A percentile compares a stretch with the other conserved stretches of the same genome.
phyloP scores from a whole-genome alignment of 1,140 invertebrate genomes.

The Drosophila repletoides region DNA sequence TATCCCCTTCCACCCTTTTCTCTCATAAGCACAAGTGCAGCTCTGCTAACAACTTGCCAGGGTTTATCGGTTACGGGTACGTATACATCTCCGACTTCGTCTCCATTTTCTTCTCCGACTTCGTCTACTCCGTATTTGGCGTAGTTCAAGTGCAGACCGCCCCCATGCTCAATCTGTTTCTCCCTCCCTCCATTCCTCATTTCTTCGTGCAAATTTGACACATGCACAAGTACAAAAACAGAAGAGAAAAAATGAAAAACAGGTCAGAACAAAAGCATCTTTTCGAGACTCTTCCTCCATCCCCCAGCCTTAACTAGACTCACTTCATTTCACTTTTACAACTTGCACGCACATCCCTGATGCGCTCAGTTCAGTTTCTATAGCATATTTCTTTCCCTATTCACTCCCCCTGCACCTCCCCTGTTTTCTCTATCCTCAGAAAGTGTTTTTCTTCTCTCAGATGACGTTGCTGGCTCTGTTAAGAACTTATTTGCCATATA shows the following conservation, averaged over 20 bases:
- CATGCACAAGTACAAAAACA: conserved; percentile 67
- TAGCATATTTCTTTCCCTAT: conserved; percentile 15
- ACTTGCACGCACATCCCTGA: conserved; percentile 41
- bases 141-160: conserved; percentile 69
- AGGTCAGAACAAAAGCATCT: conserved; percentile 50
- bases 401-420: background rate
- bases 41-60: conserved; percentile 15
- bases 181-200: background rate
- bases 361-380: conserved; percentile 31
- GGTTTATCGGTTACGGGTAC: conserved; percentile 25
- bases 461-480: conserved; percentile 6
- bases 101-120: background rate
- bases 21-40: conserved; percentile 20
- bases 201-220: conserved; percentile 50
- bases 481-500: conserved; percentile 35
- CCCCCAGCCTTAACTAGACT: background rate
- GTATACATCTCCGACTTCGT: background rate
- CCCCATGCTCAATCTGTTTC: background rate
- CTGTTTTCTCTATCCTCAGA: conserved; percentile 1
- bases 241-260: conserved; percentile 35
- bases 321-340: conserved; percentile 65
- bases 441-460: conserved; percentile 9
- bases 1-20: background rate
- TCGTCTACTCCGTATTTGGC: conserved; percentile 32
- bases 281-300: background rate